Percentiles rank a stretch among this genome's conserved stretches.
These are phyloP conservation scores for Notoglanidium macrostoma DNA, from an alignment of 2,797 vertebrate species.

Conservation along the genomic window DNA sequence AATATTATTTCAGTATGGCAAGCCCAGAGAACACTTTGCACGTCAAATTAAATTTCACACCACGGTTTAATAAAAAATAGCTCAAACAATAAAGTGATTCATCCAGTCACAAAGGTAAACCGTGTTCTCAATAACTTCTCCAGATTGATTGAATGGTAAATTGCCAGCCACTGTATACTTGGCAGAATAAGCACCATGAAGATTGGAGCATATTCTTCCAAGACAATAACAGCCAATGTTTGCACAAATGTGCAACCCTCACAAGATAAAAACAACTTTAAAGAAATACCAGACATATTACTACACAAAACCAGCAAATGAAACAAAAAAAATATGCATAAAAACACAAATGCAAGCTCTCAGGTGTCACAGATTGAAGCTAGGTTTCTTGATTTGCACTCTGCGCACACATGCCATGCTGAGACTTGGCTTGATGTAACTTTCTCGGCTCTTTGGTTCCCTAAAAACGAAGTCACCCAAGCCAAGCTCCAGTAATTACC, in stretches of 20 bases:
- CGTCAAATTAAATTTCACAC: constrained; percentile 73
- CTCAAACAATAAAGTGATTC: constrained; percentile 66
- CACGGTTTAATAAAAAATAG: constrained; percentile 65
- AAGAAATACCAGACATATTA: not conserved
- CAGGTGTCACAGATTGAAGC: not conserved
- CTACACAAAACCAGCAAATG: constrained; percentile 1
- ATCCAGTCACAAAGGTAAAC: constrained; percentile 69
- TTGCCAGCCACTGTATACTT: constrained; percentile 45
- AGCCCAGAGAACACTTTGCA: constrained; percentile 69
- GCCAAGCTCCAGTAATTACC: constrained; percentile 68
- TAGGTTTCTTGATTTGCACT: constrained; percentile 26
- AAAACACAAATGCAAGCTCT: constrained; percentile 10
- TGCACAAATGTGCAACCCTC: constrained; percentile 20
- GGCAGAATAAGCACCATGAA: constrained; percentile 33
- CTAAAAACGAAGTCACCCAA: constrained; percentile 63
- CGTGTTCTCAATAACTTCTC: constrained; percentile 55
- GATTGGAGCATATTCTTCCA: constrained; percentile 41
- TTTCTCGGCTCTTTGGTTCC: constrained; percentile 41
- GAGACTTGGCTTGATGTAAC: constrained; percentile 27
- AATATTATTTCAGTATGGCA: constrained; percentile 68
- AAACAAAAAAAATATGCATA: not conserved
- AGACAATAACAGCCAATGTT: constrained; percentile 25
- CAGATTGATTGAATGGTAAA: constrained; percentile 50
- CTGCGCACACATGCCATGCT: constrained; percentile 21
- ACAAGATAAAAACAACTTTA: not conserved